These are phyloP conservation scores for Anisognathus igniventris DNA, from an alignment of 2,797 vertebrate species.

Conservation along the genomic window DNA sequence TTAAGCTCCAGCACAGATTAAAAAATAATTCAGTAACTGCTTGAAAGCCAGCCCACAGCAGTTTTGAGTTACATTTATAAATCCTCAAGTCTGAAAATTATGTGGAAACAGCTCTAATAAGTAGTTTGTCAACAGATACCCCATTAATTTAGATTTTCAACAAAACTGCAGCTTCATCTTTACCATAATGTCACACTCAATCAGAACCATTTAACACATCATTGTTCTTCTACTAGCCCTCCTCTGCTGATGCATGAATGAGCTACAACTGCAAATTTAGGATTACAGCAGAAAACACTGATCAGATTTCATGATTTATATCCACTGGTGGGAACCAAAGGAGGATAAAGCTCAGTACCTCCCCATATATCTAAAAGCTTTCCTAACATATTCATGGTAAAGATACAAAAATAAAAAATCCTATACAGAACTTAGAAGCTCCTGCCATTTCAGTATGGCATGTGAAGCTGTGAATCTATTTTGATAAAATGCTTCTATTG, in stretches of 20 bases:
- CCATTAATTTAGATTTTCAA: conserved; percentile 5
- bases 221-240: background rate
- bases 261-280: background rate
- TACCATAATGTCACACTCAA: background rate
- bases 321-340: background rate
- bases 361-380: background rate
- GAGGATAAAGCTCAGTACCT: background rate
- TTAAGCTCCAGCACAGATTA: background rate
- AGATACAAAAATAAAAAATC: background rate
- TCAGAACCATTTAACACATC: background rate
- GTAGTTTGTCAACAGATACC: background rate
- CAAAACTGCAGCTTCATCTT: background rate
- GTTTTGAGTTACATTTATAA: background rate
- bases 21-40: background rate
- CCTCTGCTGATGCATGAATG: background rate
- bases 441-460: background rate
- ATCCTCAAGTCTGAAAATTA: background rate
- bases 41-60: background rate
- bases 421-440: background rate
- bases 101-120: background rate
- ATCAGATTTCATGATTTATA: background rate
- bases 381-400: background rate
- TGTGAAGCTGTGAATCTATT: background rate
- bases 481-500: background rate
- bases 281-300: background rate